These are phyloP conservation scores for Drosophila nigricruria DNA, from an alignment of 2,888 invertebrate species.

Conservation along the genomic window DNA sequence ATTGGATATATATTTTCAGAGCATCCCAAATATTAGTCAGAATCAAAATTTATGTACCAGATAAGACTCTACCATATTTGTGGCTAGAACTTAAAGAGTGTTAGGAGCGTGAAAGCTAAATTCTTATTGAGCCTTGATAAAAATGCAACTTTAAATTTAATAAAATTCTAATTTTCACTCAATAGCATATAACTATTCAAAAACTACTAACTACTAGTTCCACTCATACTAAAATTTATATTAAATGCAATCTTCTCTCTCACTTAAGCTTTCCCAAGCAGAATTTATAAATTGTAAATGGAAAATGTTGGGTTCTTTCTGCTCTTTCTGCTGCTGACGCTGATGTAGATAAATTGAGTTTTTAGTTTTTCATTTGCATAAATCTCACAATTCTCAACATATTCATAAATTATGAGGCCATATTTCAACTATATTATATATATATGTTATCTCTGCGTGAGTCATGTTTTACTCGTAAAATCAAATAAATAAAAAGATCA, in stretches of 20 bases:
- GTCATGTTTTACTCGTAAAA: constrained; percentile 13
- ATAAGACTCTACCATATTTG: neutral
- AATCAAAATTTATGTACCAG: neutral
- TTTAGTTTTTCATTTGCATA: constrained; percentile 25
- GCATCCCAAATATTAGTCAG: neutral
- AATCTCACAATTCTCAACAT: constrained; percentile 26
- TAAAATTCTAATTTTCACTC: neutral
- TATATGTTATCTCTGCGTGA: constrained; percentile 8
- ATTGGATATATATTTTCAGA: no score
- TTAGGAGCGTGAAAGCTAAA: neutral
- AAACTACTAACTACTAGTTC: neutral
- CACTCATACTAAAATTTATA: neutral
- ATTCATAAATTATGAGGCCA: constrained; percentile 40
- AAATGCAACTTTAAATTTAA: neutral
- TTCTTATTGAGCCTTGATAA: neutral
- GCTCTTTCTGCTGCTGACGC: constrained; percentile 1
- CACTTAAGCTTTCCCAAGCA: neutral
- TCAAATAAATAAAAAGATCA: constrained; percentile 9
- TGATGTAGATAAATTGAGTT: constrained; percentile 19
- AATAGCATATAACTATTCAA: neutral
- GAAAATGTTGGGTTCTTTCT: neutral
- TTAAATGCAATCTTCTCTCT: neutral
- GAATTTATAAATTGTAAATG: neutral
- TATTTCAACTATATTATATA: constrained; percentile 26
- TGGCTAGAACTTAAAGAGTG: accelerated